Conservation (phyloP, 2,888 invertebrate genomes). For the Melipona bicolor region DNA sequence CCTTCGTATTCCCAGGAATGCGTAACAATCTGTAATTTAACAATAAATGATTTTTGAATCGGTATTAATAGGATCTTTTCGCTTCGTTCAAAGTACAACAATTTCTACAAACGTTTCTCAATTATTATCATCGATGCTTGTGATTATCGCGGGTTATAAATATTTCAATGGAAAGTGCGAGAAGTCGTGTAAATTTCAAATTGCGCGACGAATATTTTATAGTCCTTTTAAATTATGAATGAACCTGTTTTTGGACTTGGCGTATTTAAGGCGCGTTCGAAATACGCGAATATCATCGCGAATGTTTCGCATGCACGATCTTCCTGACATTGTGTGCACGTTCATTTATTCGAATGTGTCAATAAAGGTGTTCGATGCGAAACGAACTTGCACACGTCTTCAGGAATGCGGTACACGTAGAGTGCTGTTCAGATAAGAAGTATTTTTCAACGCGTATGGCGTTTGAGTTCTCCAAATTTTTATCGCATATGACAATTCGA, state of each 20-base stretch:
- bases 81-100: background rate
- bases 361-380: conserved; percentile 37
- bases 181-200: background rate
- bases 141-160: too few relatives aligned
- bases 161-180: background rate
- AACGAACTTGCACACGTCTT: conserved; percentile 10
- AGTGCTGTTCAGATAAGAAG: conserved; percentile 33
- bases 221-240: background rate
- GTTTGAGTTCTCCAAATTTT: background rate
- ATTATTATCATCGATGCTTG: background rate
- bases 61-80: background rate
- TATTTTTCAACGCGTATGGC: background rate
- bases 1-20: too few relatives aligned
- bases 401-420: conserved; percentile 27
- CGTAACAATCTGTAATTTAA: too few relatives aligned
- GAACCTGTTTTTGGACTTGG: conserved; percentile 11
- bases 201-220: background rate
- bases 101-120: background rate
- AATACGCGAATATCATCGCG: background rate
- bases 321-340: background rate
- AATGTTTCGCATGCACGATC: background rate
- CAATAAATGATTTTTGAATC: too few relatives aligned
- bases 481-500: background rate
- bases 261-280: background rate
- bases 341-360: conserved; percentile 15